Percentiles rank a stretch among this genome's conserved stretches.
Conservation (phyloP, 2,888 invertebrate species). For the Stramonita haemastoma region DNA sequence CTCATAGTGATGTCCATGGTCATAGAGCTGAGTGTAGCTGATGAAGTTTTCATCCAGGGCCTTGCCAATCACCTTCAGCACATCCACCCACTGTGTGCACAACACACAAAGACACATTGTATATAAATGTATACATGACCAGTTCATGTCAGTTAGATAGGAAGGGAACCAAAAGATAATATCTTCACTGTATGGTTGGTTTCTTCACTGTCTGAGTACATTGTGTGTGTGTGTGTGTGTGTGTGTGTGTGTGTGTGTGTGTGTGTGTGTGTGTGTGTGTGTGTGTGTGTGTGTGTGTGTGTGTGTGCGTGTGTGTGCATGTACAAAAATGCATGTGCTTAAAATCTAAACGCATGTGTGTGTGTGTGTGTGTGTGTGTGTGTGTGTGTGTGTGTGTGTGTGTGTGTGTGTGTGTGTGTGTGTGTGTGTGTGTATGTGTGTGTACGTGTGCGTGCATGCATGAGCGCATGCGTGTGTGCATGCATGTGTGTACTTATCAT, state of each 20-base stretch:
- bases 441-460: neutral
- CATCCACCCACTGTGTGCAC: conserved; percentile 78
- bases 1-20: conserved; percentile 77
- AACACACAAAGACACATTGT: conserved; percentile 31
- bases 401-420: conserved; percentile 9
- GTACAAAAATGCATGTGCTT: no score
- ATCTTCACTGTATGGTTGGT: no score
- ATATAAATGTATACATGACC: no score
- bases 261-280: conserved; percentile 8
- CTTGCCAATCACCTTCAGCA: conserved; percentile 79
- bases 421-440: neutral
- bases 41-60: conserved; percentile 82
- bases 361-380: conserved; percentile 16
- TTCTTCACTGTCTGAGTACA: no score
- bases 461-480: neutral
- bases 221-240: neutral
- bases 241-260: neutral
- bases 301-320: neutral
- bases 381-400: neutral
- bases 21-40: conserved; percentile 70
- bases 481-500: neutral
- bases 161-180: no score
- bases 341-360: neutral
- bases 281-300: neutral
- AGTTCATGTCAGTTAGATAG: no score